Evolutionary conservation across 2,797 vertebrate genomes (phyloP).

Genomic region (Pipistrellus nathusii): DNA sequence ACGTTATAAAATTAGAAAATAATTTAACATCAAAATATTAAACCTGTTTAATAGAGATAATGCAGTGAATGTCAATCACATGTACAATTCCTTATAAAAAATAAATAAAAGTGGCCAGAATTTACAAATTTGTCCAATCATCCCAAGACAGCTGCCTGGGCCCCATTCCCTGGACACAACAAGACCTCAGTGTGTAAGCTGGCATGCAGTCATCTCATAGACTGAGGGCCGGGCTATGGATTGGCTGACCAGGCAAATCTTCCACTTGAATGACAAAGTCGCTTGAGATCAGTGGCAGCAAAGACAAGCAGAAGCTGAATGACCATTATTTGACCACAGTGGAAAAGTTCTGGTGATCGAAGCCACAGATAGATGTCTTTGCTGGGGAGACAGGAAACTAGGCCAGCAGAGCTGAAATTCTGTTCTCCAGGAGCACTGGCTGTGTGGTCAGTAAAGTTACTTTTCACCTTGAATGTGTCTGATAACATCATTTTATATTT

Average conservation of each 20-base stretch:
- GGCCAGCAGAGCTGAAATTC: neutral
- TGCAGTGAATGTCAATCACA: neutral
- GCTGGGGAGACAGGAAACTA: neutral
- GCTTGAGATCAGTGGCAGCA: neutral
- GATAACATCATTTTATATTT: neutral
- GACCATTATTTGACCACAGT: neutral
- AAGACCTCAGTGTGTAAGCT: neutral
- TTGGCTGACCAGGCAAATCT: neutral
- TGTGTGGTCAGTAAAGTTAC: neutral
- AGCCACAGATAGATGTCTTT: neutral
- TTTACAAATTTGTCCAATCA: neutral
- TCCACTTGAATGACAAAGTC: neutral
- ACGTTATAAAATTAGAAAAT: conserved; percentile 41
- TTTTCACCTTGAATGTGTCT: neutral
- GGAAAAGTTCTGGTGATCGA: neutral
- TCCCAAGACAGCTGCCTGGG: neutral
- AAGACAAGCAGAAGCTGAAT: neutral
- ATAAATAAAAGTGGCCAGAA: neutral
- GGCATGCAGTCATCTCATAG: neutral
- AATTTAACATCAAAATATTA: conserved; percentile 1
- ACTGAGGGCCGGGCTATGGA: too few species aligned
- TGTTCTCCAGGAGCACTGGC: neutral
- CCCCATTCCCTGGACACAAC: neutral
- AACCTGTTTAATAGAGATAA: neutral
- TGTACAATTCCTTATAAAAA: neutral